These are phyloP conservation scores for Meiosimyza platycephala DNA, from an alignment of 2,888 invertebrate species.

Conservation along the genomic window DNA sequence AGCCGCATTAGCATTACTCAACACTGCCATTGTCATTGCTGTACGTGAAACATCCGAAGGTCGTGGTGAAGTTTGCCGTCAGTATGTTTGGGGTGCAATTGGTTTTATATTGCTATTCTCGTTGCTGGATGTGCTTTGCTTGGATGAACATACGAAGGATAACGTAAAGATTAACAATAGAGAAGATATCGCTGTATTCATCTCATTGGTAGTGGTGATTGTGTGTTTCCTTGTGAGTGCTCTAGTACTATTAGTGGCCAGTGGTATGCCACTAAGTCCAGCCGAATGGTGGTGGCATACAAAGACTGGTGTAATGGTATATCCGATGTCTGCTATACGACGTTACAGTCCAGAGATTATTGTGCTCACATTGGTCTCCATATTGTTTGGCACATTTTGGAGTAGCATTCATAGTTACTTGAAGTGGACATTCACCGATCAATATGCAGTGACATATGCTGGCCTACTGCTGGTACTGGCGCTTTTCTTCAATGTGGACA, in stretches of 20 bases:
- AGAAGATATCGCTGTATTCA: slow-evolving; percentile 44
- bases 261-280: slow-evolving; percentile 80
- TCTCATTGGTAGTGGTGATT: slow-evolving; percentile 60
- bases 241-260: slow-evolving; percentile 69
- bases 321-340: slow-evolving; percentile 83
- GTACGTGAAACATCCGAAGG: slow-evolving; percentile 84
- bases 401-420: slow-evolving; percentile 83
- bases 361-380: slow-evolving; percentile 76
- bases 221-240: slow-evolving; percentile 74
- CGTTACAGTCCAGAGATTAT: slow-evolving; percentile 81
- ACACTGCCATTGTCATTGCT: slow-evolving; percentile 83
- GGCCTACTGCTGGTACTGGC: slow-evolving; percentile 57
- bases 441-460: slow-evolving; percentile 51
- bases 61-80: slow-evolving; percentile 82
- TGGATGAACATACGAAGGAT: slow-evolving; percentile 59
- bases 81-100: slow-evolving; percentile 80
- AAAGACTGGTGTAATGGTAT: slow-evolving; percentile 78
- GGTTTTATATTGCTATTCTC: slow-evolving; percentile 78
- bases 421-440: slow-evolving; percentile 72
- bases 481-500: slow-evolving; percentile 76
- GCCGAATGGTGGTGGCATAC: slow-evolving; percentile 93
- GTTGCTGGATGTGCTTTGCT: slow-evolving; percentile 68
- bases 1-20: slow-evolving; percentile 77
- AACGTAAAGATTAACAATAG: slow-evolving; percentile 25
- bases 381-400: slow-evolving; percentile 82